These are phyloP conservation scores for Arrhopalites spinosus DNA, from an alignment of 2,888 invertebrate genomes.

Conservation along the genomic window DNA sequence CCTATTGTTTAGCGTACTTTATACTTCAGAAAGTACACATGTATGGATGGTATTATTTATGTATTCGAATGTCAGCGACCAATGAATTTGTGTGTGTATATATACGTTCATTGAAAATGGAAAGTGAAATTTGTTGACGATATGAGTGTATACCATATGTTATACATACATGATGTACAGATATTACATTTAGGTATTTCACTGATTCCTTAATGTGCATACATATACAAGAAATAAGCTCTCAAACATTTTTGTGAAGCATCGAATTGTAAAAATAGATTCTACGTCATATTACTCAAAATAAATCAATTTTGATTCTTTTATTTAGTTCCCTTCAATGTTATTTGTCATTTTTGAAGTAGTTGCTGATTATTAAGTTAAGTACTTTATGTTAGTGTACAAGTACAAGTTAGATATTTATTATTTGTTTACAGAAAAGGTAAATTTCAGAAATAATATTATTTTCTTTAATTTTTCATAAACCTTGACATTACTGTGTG, in stretches of 20 bases:
- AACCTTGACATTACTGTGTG: not conserved
- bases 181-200: too few relatives aligned
- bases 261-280: not conserved
- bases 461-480: not conserved
- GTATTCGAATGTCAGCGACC: too few relatives aligned
- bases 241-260: too few relatives aligned
- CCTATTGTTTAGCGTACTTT: too few relatives aligned
- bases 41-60: too few relatives aligned
- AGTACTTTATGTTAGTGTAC: constrained; percentile 5
- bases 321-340: not conserved
- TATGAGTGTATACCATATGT: not conserved
- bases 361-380: not conserved
- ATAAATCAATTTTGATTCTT: not conserved
- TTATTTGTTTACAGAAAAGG: too few relatives aligned
- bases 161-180: too few relatives aligned
- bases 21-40: too few relatives aligned
- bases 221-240: not conserved
- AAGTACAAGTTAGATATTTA: not conserved
- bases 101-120: constrained; percentile 23
- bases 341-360: not conserved
- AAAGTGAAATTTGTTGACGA: constrained; percentile 20
- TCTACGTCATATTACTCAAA: not conserved
- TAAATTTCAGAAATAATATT: not conserved
- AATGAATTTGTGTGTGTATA: constrained; percentile 4
- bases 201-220: not conserved